Evolutionary conservation across 2,888 invertebrate species (phyloP), one percentile per base, ranked within the genome.

Genomic region (Anoncus sp.): DNA sequence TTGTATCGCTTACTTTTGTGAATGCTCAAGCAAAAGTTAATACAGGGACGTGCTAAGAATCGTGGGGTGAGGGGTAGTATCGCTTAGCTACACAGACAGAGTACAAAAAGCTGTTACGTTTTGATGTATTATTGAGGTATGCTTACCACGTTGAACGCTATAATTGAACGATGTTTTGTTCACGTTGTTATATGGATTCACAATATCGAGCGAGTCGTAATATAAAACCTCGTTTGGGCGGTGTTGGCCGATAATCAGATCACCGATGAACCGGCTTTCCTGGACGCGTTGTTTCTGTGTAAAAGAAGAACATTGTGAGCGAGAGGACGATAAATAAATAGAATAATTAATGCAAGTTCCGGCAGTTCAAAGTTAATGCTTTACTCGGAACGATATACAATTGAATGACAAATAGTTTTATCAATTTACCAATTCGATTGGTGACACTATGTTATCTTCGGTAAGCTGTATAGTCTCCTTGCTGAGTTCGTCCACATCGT

Each of bases 191-290:
- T 87, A 85, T 1, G 89, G 87, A 77, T 89, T 89, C 2, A 82
- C 74, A 60, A 87, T 80, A 60, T 86, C 85, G 16, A 31, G 7
- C 4, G 4, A 5, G 31, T 31, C 31, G 7, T 7, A 7, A 12
- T 3, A 89, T 51, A 88, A 51, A 0, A 81, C 83, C 79, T 89
- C 89, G 63, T 87, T 87, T 14, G 87, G 49, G 43, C 77, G 86
- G 69, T 84, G 85, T 62, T 80, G 72, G 4, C 89, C 89, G 20
- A 87, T 65, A 3, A 80, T 60, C 16, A 88, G 67, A 72, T 89
- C 89, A 4, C 89, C 89, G 45, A 89, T 87, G 71, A 89, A 90
- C 70, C 78, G 76, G 2, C 62, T 51, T 12, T 65, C 81, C 18
- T 18, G 6, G 18, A 27, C 31, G 18, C 7, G 5, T 62, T 31